Percentiles rank a stretch among this genome's conserved stretches.
These are phyloP conservation scores for Pagetopsis macropterus DNA, from an alignment of 2,797 vertebrate genomes.

Conservation along the genomic window DNA sequence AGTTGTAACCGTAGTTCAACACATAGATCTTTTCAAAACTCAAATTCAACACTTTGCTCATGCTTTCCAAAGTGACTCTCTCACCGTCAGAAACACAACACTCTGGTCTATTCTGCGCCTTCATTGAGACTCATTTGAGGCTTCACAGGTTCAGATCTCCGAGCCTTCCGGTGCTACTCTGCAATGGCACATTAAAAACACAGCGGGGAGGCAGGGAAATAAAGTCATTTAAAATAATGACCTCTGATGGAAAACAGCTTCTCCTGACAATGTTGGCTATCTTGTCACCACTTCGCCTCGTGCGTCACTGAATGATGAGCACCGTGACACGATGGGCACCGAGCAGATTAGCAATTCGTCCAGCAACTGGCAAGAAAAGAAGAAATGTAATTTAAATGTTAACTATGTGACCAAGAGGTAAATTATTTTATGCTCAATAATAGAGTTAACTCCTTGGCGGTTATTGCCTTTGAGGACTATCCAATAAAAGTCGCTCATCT, in stretches of 20 bases:
- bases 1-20: neutral
- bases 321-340: conserved; percentile 3
- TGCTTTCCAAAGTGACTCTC: conserved; percentile 14
- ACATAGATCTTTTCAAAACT: neutral
- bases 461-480: conserved; percentile 19
- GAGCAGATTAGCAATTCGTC: conserved; percentile 35
- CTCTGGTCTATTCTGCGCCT: conserved; percentile 40
- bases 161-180: conserved; percentile 39
- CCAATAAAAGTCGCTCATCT: neutral
- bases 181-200: conserved; percentile 39
- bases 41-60: conserved; percentile 4
- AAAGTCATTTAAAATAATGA: conserved; percentile 70
- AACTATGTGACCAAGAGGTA: conserved; percentile 14
- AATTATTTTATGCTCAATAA: conserved; percentile 40
- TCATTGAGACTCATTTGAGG: conserved; percentile 55
- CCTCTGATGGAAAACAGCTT: conserved; percentile 52
- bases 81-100: conserved; percentile 9
- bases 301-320: conserved; percentile 24
- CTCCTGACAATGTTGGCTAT: conserved; percentile 13
- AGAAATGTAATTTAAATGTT: conserved; percentile 23
- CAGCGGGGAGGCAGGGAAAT: conserved; percentile 32
- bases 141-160: conserved; percentile 57
- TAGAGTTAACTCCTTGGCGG: conserved; percentile 13
- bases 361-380: conserved; percentile 3
- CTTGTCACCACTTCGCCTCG: conserved; percentile 24